These are phyloP conservation scores for Anisognathus igniventris DNA, from an alignment of 2,797 vertebrate species.

Conservation along the genomic window DNA sequence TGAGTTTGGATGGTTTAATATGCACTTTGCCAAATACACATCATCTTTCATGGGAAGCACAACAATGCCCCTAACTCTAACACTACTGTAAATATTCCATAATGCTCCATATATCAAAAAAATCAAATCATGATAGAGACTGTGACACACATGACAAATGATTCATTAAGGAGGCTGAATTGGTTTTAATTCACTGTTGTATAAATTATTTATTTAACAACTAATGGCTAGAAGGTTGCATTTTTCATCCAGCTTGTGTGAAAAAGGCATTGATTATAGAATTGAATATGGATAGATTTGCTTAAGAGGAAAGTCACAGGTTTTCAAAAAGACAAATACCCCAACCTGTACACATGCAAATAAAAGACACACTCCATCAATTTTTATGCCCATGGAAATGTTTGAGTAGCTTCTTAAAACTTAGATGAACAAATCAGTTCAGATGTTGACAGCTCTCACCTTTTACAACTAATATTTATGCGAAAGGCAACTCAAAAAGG, in stretches of 20 bases:
- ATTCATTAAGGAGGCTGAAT: neutral
- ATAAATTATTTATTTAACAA: neutral
- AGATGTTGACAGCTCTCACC: neutral
- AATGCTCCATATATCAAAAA: neutral
- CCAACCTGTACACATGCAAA: neutral
- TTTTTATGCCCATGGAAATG: neutral
- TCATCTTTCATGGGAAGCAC: neutral
- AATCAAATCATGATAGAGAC: neutral
- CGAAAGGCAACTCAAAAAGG: neutral
- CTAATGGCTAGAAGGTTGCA: neutral
- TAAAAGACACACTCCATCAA: neutral
- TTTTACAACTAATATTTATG: neutral
- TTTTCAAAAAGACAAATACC: neutral
- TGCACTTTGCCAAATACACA: neutral
- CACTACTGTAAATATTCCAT: neutral
- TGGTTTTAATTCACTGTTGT: neutral
- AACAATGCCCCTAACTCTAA: neutral
- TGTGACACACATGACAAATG: neutral
- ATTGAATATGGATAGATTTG: neutral
- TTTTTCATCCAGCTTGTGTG: neutral
- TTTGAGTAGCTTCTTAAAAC: neutral
- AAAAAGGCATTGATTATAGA: neutral
- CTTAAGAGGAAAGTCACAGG: neutral
- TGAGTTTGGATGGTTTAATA: neutral
- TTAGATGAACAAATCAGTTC: neutral